Evolutionary conservation across 2,113 vertebrate genomes (phyloP).

Genomic region (Tamias sibiricus): DNA sequence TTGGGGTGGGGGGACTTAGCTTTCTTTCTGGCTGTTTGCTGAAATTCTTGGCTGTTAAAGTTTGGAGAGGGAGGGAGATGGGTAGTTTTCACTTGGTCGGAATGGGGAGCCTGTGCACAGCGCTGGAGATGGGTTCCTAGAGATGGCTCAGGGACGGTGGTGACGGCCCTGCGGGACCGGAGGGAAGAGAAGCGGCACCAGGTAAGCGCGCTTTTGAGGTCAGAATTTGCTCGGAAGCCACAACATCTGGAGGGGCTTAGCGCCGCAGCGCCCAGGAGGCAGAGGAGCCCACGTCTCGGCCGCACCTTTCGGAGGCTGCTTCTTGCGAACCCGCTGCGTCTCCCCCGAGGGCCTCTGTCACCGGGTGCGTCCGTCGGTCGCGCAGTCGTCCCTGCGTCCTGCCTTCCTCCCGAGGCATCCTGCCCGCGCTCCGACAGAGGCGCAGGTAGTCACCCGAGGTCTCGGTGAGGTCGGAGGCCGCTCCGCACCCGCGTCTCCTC

Average conservation of each 20-base stretch:
- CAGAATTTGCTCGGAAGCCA: not conserved
- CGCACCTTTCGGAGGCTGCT: not conserved
- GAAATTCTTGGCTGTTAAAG: constrained; percentile 78
- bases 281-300: not conserved
- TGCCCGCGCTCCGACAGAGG: not conserved
- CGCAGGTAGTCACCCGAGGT: not conserved
- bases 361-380: not conserved
- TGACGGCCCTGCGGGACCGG: not conserved
- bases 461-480: rapidly evolving
- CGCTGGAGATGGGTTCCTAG: not conserved
- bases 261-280: not conserved
- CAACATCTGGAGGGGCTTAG: not conserved
- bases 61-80: constrained; percentile 67
- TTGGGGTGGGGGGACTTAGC: constrained; percentile 58
- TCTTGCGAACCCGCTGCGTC: not conserved
- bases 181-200: not conserved
- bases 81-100: constrained; percentile 39
- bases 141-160: not conserved
- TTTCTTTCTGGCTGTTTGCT: constrained; percentile 78
- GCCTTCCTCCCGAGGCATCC: not conserved
- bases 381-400: not conserved
- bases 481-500: not conserved
- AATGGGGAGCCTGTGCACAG: constrained; percentile 18
- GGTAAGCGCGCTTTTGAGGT: constrained; percentile 58
- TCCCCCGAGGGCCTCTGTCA: not conserved